These are phyloP conservation scores for Anagyrus pseudococci DNA, from an alignment of 2,888 invertebrate species.

Conservation along the genomic window DNA sequence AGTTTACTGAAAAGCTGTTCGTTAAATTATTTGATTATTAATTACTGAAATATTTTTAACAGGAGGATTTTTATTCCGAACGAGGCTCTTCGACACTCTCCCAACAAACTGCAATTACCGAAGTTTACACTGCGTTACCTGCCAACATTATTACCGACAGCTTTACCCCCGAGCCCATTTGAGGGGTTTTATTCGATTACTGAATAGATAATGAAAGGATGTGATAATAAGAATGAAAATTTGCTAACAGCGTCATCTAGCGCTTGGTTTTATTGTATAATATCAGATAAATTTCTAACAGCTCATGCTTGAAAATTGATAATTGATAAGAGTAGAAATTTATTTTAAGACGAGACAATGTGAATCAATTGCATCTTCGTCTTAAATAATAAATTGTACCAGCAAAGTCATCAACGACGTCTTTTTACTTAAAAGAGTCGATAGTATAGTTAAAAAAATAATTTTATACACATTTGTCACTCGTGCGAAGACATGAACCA, in stretches of 20 bases:
- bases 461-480: too few species aligned
- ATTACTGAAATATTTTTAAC: not conserved
- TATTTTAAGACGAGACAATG: too few species aligned
- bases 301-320: too few species aligned
- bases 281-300: too few species aligned
- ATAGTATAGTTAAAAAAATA: too few species aligned
- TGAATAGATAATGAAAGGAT: not conserved
- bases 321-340: too few species aligned
- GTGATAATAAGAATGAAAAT: not conserved
- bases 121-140: conserved; percentile 31
- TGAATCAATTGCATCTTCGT: too few species aligned
- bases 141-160: conserved; percentile 1
- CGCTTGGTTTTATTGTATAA: not conserved
- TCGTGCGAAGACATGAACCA: too few species aligned
- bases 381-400: too few species aligned
- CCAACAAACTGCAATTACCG: conserved; percentile 23
- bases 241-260: not conserved
- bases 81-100: conserved; percentile 25
- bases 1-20: not conserved
- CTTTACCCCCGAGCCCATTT: not conserved
- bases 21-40: not conserved
- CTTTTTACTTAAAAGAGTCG: too few species aligned
- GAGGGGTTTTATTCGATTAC: not conserved
- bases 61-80: conserved; percentile 29
- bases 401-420: too few species aligned